These are phyloP conservation scores for Cephalotes varians DNA, from an alignment of 2,888 invertebrate genomes.

Conservation along the genomic window DNA sequence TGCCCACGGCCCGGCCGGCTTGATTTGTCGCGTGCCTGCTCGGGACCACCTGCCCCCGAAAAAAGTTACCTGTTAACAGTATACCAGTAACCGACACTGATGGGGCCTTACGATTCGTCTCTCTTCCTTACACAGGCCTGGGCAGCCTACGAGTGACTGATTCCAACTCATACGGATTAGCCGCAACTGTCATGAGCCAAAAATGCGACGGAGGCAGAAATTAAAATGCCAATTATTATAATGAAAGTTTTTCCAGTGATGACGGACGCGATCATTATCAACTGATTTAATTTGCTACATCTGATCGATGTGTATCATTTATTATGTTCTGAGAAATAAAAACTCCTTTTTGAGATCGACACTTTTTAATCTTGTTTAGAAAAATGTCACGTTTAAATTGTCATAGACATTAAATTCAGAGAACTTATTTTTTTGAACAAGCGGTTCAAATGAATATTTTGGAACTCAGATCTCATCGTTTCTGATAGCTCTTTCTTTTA, in stretches of 20 bases:
- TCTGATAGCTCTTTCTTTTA: not conserved
- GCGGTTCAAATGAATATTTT: not conserved
- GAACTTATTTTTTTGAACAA: not conserved
- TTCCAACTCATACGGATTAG: conserved; percentile 7
- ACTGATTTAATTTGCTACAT: conserved; percentile 22
- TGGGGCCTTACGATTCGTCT: conserved; percentile 62
- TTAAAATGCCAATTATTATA: conserved; percentile 54
- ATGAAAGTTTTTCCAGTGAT: conserved; percentile 39
- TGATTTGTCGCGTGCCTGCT: conserved; percentile 84
- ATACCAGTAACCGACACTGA: conserved; percentile 75
- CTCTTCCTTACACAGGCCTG: conserved; percentile 15
- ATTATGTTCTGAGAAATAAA: not conserved
- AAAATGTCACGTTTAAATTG: not conserved
- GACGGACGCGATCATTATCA: conserved; percentile 43
- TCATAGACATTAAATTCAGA: not conserved
- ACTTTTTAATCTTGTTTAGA: not conserved
- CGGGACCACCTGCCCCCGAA: conserved; percentile 80
- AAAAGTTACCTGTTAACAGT: conserved; percentile 79
- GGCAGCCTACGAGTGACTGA: conserved; percentile 38
- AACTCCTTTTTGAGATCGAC: not conserved
- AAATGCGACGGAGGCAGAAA: not conserved
- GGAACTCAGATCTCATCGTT: not conserved
- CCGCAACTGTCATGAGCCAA: conserved; percentile 14
- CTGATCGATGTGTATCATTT: conserved; percentile 53
- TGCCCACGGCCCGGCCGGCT: conserved; percentile 69